Base-by-base conservation (phyloP, 1,140 invertebrate genomes). In the Epicauta chinensis region DNA sequence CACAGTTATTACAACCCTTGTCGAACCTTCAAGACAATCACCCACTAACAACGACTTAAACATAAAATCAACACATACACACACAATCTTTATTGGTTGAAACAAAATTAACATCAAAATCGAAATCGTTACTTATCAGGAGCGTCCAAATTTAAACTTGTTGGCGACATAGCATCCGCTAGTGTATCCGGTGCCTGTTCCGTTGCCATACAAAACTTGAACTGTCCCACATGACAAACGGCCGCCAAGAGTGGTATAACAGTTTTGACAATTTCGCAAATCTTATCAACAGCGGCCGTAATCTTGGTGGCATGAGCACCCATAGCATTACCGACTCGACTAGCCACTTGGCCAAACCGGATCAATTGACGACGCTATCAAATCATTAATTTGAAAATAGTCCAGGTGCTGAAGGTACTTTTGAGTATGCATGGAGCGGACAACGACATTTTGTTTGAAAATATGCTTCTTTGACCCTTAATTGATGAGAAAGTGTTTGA, bases 241-340 rank as follows among this genome's bases (percentile, higher is more conserved):
- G 69, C 67, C 3, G 66, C 65, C 35, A 71, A 49, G 5, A 71
- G 58, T 3, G 69, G 69, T 12, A 71, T 63, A 9, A 71, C 50
- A 7, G 66, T 67, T 58, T 71, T 71, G 11, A 71, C 41, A 37
- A 71, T 59, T 56, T 68, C 65, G 47, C 69, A 71, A n/a, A 71
- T 52, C 48, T 67, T 68, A 32, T 71, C 69, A 1, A 69, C 32
- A n/a, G 62, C 59, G n/a, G 55, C 49, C 17, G 65, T 51, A 31
- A 71, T 61, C 52, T 61, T 64, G 15, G 59, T 55, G 7, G 64
- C 64, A 41, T 61, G 57, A 10, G 50, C 43, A 13, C 69, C 69
- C 48, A 71, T 57, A 11, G 49, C 45, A 36, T 65, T 69, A 15
- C 69, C 67, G 15, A 71, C 59, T 35, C 59, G 58, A 12, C 62